phyloP scores from a whole-genome alignment of 37 sponge, comb jelly and placozoan species.

The Petrosia ficiformis region DNA sequence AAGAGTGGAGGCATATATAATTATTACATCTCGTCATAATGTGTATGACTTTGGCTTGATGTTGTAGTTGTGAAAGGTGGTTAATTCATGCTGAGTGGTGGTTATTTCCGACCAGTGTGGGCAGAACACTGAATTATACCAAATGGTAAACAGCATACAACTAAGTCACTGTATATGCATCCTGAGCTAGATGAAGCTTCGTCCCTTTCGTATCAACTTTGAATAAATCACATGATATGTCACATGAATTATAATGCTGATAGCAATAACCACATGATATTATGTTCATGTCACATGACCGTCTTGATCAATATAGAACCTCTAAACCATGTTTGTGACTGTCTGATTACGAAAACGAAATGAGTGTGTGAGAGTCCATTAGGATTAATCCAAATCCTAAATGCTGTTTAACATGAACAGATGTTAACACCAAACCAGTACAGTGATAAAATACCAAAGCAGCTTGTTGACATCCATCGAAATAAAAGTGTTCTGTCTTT shows the following conservation, averaged over 20 bases:
- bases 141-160: too few relatives aligned
- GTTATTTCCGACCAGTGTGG: too few relatives aligned
- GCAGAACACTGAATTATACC: not conserved
- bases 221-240: not conserved
- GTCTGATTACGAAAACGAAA: slow-evolving; percentile 37
- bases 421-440: not conserved
- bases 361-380: not conserved
- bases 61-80: too few relatives aligned
- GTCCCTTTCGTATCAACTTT: too few relatives aligned
- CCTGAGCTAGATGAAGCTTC: too few relatives aligned
- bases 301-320: slow-evolving; percentile 1
- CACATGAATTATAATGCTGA: not conserved
- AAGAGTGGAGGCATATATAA: too few relatives aligned
- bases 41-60: too few relatives aligned
- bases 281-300: not conserved
- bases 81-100: too few relatives aligned
- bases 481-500: not conserved
- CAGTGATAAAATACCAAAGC: not conserved
- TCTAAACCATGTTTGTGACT: slow-evolving; percentile 35
- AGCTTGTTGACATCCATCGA: not conserved
- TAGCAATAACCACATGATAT: not conserved
- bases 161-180: too few relatives aligned
- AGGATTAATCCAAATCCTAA: not conserved
- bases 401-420: not conserved
- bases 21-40: too few relatives aligned